phyloP scores from a whole-genome alignment of 2,113 vertebrate species.

The Macquaria ambigua region DNA sequence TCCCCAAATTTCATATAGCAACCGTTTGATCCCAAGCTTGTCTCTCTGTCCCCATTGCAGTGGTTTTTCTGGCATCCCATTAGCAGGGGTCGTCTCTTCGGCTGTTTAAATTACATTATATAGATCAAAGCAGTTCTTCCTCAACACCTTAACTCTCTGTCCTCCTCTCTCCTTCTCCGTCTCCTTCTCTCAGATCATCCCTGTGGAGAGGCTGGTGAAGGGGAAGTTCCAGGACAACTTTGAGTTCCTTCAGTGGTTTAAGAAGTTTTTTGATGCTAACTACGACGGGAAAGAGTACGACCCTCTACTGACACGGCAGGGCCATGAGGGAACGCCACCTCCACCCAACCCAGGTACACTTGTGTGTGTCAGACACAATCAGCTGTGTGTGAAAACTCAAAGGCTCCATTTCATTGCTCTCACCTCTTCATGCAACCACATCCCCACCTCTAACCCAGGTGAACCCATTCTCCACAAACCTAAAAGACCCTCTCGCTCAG shows the following conservation, averaged over 20 bases:
- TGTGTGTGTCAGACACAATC: background rate
- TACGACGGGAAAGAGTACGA: constrained; percentile 98
- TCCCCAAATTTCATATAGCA: background rate
- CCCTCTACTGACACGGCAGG: constrained; percentile 91
- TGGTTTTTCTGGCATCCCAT: background rate
- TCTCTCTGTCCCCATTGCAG: background rate
- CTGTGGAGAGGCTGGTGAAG: constrained; percentile 95
- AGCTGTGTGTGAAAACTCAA: constrained; percentile 25
- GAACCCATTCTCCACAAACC: constrained; percentile 91
- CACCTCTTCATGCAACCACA: constrained; percentile 66
- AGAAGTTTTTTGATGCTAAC: constrained; percentile 98
- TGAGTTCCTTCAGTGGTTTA: constrained; percentile 99
- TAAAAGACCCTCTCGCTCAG: constrained; percentile 90
- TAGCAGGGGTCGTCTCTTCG: background rate
- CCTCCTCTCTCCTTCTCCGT: background rate
- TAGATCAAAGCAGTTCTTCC: background rate
- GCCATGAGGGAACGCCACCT: constrained; percentile 89
- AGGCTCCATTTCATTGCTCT: constrained; percentile 45
- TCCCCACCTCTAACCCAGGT: constrained; percentile 91
- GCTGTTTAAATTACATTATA: background rate
- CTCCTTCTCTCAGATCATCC: constrained; percentile 88
- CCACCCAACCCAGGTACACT: constrained; percentile 90
- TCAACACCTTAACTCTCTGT: background rate
- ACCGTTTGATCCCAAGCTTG: background rate
- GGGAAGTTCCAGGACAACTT: constrained; percentile 99